These are phyloP conservation scores for Thinocorus orbignyianus DNA, from an alignment of 2,113 vertebrate species.

Conservation along the genomic window DNA sequence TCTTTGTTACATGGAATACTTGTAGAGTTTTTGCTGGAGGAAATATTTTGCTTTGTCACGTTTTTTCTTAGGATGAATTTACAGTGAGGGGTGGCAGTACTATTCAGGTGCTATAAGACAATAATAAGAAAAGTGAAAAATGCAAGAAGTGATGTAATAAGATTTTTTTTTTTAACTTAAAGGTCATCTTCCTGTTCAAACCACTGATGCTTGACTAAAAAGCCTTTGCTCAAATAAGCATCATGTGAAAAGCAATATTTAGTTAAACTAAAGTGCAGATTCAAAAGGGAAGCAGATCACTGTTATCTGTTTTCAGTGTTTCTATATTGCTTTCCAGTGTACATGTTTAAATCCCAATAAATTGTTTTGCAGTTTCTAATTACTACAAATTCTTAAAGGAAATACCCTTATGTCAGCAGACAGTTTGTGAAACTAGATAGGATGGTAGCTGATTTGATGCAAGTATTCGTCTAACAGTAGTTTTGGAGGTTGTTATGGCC, in stretches of 20 bases:
- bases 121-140: neutral
- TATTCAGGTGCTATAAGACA: neutral
- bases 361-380: neutral
- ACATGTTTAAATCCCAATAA: neutral
- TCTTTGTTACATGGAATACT: neutral
- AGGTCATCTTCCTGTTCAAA: neutral
- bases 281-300: neutral
- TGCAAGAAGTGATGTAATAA: neutral
- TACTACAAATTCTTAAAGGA: neutral
- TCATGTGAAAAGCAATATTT: neutral
- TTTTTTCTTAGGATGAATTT: neutral
- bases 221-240: neutral
- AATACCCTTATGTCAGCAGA: neutral
- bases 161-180: neutral
- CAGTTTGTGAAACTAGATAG: neutral
- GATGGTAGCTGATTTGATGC: neutral
- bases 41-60: neutral
- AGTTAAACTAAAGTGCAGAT: neutral
- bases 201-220: neutral
- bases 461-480: neutral
- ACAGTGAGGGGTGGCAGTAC: neutral
- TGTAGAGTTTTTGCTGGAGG: neutral
- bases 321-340: neutral
- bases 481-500: no score
- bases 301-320: neutral